Base-by-base conservation (phyloP, 1,140 invertebrate species). In the Drosophila triauraria region DNA sequence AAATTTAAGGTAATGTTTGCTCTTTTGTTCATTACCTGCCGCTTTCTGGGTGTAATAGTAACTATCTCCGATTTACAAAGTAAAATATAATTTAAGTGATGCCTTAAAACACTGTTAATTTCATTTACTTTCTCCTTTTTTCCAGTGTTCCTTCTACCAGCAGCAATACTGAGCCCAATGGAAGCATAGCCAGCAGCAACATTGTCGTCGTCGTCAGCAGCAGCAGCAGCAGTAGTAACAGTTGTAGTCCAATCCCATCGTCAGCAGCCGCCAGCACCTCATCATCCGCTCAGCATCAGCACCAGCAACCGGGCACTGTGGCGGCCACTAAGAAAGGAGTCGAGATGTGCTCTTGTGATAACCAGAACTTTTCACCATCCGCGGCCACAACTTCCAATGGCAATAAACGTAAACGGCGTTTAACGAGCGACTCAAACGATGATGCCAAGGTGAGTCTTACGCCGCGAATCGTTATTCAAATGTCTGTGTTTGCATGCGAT, bases 371-470 rank as follows among this genome's bases (percentile, higher is more conserved):
- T 58, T 56, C 54, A 57, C 47, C 58, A 60, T 80, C 78, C 46
- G 35, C 75, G 40, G 35, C 62, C 48, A 35, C 53, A 20, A 57
- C 48, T 38, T 68, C 63, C 23, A 80, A 51, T 68, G 72, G 78
- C 46, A 85, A 56, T 53, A 78, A 87, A 64, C 84, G 84, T 51
- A 87, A 87, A 80, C 84, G 84, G 61, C 74, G 80, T 63, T 70
- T 79, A 35, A 78, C 65, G 15, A 65, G 42, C 58, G 75, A 78
- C 3, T 78, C 76, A 58, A 78, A 78, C 27, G 75, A 77, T 60
- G 75, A 78, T 63, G 53, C 64, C 13, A 80, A 80, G 77, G 84
- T 87, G 38, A 83, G 85, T 60, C 54, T 35, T 48, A 10, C n/a
- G n/a, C 32, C 13, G n/a, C 27, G 8, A 43, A 56, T 35, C 15